A percentile compares a stretch with the other conserved stretches of the same genome.
These are phyloP conservation scores for Lampris megalopsis DNA, from an alignment of 2,113 vertebrate genomes.

Conservation along the genomic window DNA sequence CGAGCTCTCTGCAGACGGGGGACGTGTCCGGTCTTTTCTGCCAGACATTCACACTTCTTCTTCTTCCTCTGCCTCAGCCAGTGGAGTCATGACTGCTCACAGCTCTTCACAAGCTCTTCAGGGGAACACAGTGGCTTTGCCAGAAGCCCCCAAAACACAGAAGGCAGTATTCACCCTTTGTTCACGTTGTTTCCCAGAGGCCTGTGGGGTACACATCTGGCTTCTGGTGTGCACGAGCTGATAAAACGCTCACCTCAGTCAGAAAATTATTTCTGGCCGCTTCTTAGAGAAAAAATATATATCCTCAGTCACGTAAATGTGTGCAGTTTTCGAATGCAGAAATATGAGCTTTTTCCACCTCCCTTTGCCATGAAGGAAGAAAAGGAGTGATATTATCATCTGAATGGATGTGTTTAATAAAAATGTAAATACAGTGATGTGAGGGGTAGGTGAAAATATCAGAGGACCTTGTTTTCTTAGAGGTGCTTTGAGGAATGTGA, in stretches of 20 bases:
- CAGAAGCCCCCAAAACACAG: slow-evolving; percentile 10
- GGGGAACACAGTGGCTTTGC: background rate
- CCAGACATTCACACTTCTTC: slow-evolving; percentile 54
- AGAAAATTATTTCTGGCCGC: slow-evolving; percentile 18
- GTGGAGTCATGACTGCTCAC: slow-evolving; percentile 39
- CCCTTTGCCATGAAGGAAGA: slow-evolving; percentile 39
- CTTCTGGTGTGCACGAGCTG: slow-evolving; percentile 3
- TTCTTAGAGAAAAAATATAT: slow-evolving; percentile 19
- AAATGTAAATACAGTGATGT: slow-evolving; percentile 61
- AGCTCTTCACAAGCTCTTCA: background rate
- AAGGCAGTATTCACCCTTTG: slow-evolving; percentile 8
- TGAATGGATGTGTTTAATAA: slow-evolving; percentile 62
- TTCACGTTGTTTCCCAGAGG: no score
- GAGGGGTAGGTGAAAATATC: slow-evolving; percentile 45
- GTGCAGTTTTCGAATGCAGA: slow-evolving; percentile 28
- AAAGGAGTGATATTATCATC: slow-evolving; percentile 60
- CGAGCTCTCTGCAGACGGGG: slow-evolving; percentile 32
- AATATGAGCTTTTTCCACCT: slow-evolving; percentile 20
- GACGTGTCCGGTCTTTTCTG: slow-evolving; percentile 61
- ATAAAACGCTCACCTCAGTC: slow-evolving; percentile 28
- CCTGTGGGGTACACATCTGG: no score
- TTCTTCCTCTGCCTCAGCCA: no score
- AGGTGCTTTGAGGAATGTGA: slow-evolving; percentile 63
- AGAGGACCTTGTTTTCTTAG: slow-evolving; percentile 34
- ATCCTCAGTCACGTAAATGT: slow-evolving; percentile 48